Conservation (phyloP, 2,888 invertebrate genomes). For the Pegoplata infirma region DNA sequence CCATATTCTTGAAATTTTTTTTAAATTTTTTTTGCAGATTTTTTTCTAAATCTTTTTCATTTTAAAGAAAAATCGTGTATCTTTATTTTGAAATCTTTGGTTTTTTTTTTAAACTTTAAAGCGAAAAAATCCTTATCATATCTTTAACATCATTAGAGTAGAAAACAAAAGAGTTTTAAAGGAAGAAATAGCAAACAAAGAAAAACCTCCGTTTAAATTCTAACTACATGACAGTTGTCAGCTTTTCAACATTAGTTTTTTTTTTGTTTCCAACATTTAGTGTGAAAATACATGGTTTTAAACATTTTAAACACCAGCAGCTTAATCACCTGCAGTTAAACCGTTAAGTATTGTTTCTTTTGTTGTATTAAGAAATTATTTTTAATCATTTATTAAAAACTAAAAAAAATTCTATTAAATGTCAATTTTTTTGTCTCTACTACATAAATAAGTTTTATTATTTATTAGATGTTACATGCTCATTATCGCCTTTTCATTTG, state of each 20-base stretch:
- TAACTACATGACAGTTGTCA: constrained; percentile 51
- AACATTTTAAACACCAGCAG: constrained; percentile 34
- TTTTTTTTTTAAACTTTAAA: constrained; percentile 1
- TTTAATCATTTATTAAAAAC: constrained; percentile 19
- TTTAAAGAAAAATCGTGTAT: constrained; percentile 46
- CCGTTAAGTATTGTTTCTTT: no score
- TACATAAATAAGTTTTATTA: constrained; percentile 11
- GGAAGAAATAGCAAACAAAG: background rate
- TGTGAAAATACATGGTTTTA: constrained; percentile 36
- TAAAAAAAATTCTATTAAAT: constrained; percentile 20
- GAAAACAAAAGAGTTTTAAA: constrained; percentile 27
- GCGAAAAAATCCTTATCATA: constrained; percentile 48
- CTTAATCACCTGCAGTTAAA: constrained; percentile 28
- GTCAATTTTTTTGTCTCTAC: constrained; percentile 30
- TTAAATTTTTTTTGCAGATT: constrained; percentile 4
- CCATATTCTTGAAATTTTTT: no score
- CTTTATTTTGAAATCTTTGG: constrained; percentile 47
- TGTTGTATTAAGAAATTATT: background rate
- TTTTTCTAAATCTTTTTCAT: constrained; percentile 12
- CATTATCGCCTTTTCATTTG: constrained; percentile 25
- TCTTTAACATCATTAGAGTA: constrained; percentile 49
- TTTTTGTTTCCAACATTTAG: background rate
- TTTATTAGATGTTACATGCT: constrained; percentile 7
- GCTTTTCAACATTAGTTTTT: constrained; percentile 1
- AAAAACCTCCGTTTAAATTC: constrained; percentile 44